A percentile compares a stretch with the other conserved stretches of the same genome.
phyloP scores from a whole-genome alignment of 1,140 invertebrate species.

The Drosophila teissieri region DNA sequence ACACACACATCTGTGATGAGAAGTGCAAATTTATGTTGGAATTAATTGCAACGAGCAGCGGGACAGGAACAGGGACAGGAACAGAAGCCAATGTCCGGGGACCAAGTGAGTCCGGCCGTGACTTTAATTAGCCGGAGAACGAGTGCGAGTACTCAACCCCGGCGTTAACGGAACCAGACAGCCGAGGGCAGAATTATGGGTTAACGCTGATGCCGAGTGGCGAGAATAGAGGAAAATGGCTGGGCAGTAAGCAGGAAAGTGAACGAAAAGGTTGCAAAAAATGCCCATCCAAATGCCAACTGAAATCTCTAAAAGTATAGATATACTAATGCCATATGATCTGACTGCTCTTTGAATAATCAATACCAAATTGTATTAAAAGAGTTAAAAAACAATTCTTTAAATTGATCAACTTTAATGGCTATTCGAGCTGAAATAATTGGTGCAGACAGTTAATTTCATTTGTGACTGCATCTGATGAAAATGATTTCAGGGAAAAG shows the following conservation, averaged over 20 bases:
- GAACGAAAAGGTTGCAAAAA: no score
- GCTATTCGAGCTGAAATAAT: constrained; percentile 1
- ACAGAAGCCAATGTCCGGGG: neutral
- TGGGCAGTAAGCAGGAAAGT: no score
- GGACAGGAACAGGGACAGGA: constrained; percentile 13
- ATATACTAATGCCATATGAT: neutral
- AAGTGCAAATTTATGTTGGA: constrained; percentile 73
- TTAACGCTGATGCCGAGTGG: constrained; percentile 3
- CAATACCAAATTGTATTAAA: neutral
- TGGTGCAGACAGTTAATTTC: neutral
- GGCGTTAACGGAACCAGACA: constrained; percentile 13
- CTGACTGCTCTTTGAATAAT: neutral
- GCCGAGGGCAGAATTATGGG: constrained; percentile 12
- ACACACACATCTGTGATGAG: neutral
- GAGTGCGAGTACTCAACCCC: constrained; percentile 28
- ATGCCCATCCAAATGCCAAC: no score
- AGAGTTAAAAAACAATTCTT: neutral
- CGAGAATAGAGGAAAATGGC: neutral
- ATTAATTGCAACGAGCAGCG: constrained; percentile 59
- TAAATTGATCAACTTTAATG: no score
- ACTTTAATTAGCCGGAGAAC: constrained; percentile 49
- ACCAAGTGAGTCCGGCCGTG: constrained; percentile 15
- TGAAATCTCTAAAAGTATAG: neutral
- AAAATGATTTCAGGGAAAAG: neutral
- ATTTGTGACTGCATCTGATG: constrained; percentile 9